Evolutionary conservation across 2,113 vertebrate genomes (phyloP), one percentile per base, ranked within the genome.

Genomic region (Pogonocichla stellata): DNA sequence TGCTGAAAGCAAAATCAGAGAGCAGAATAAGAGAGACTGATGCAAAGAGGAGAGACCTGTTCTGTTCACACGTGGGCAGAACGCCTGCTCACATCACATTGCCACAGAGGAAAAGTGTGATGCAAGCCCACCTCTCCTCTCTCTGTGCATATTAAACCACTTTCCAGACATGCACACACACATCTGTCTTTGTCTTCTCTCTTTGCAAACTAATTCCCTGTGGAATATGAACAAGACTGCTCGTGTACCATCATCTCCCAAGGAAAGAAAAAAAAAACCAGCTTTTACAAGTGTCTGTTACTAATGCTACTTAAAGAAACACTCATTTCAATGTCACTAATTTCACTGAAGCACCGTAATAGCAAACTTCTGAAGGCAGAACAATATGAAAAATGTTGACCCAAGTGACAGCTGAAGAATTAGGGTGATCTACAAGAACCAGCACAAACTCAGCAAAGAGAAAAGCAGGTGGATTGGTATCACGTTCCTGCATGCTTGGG

Each of bases 361-460:
- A 23, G n/a, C 50, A 91, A 97, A 92, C 73, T 96, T 94, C 53
- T 28, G 69, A 93, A 91, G 85, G 61, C 56, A 91, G 73, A 75
- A 64, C 45, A 74, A 90, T 33, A 91, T 70, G 78, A 90, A 96
- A 75, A 95, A 94, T 0, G 40, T 16, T 86, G 93, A 70, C 54
- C 72, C 38, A 7, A 65, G 58, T 56, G 77, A 78, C 82, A 95
- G 85, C 33, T 73, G 40, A 95, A 74, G 82, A 96, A 86, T 72
- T 72, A 64, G 79, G 85, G 58, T 74, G 79, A 80, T 94, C 22
- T 57, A 22, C 53, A 77, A n/a, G 65, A 86, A 92, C 74, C 70
- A 78, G 77, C 94, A 95, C 42, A 93, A 95, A 77, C 50, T 38
- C 77, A 89, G 81, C 69, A 75, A 79, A 93, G 91, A 57, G 77